A percentile compares a stretch with the other conserved stretches of the same genome.
These are phyloP conservation scores for Pavo muticus DNA, from an alignment of 2,113 vertebrate species.

Conservation along the genomic window DNA sequence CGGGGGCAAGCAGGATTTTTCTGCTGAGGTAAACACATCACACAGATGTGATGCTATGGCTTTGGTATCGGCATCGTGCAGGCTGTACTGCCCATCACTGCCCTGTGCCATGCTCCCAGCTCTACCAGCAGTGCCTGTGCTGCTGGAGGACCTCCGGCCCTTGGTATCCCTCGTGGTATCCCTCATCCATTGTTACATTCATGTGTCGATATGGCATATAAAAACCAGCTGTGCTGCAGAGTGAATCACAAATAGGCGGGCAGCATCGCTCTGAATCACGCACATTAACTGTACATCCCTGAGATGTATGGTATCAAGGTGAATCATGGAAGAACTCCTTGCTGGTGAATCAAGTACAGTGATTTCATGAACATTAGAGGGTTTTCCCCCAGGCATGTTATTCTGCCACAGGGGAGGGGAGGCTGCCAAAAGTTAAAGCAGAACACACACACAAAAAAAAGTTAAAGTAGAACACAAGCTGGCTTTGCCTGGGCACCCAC, in stretches of 20 bases:
- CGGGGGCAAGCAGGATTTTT: neutral
- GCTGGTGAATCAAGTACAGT: neutral
- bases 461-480: neutral
- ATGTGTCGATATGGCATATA: neutral
- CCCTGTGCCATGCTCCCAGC: neutral
- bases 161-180: rapidly evolving
- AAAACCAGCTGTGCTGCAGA: neutral
- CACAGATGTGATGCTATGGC: neutral
- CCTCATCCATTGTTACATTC: too few relatives aligned
- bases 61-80: rapidly evolving
- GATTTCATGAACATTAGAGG: neutral
- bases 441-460: too few relatives aligned
- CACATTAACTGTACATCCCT: neutral
- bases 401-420: neutral
- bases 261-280: neutral
- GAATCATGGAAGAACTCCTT: neutral
- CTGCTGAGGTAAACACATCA: neutral
- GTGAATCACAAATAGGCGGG: neutral
- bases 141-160: neutral
- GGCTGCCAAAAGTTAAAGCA: neutral
- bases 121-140: neutral
- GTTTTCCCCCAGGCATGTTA: neutral
- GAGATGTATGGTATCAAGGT: neutral
- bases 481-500: neutral
- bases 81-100: rapidly evolving